Evolutionary conservation across 2,888 invertebrate species (phyloP).

Genomic region (Ischnura elegans): DNA sequence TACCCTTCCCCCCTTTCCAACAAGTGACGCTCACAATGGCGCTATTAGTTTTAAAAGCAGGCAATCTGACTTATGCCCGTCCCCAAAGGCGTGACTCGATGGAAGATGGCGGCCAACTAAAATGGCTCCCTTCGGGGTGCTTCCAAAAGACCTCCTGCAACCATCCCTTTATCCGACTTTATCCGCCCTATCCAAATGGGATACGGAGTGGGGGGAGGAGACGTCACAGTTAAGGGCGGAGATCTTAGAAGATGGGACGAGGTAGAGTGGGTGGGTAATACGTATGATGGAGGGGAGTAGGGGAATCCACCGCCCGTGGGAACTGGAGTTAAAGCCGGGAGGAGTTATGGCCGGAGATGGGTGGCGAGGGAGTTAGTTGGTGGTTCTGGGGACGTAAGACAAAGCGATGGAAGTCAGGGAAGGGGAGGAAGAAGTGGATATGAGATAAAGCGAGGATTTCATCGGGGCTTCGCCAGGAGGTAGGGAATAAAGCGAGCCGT

Average conservation of each 20-base stretch:
- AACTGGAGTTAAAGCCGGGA: not conserved
- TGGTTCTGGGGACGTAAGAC: not conserved
- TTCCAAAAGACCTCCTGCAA: slow-evolving; percentile 19
- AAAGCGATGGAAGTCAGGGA: not conserved
- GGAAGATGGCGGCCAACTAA: slow-evolving; percentile 61
- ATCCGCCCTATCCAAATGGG: not conserved
- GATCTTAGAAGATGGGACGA: too few relatives aligned
- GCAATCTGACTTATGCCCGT: slow-evolving; percentile 68
- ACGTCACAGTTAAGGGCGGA: slow-evolving; percentile 25
- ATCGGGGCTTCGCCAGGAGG: not conserved
- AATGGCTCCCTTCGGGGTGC: slow-evolving; percentile 48
- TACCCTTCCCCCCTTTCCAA: slow-evolving; percentile 40
- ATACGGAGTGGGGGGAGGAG: slow-evolving; percentile 34
- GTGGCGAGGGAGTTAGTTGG: not conserved
- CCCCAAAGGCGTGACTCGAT: slow-evolving; percentile 68
- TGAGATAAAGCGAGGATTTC: not conserved
- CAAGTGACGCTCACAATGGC: slow-evolving; percentile 59
- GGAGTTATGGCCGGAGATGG: slow-evolving; percentile 6
- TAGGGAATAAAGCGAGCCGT: not conserved
- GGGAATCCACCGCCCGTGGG: not conserved
- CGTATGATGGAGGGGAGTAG: not conserved
- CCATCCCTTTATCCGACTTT: not conserved
- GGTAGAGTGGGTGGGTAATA: too few relatives aligned
- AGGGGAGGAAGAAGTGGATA: too few relatives aligned
- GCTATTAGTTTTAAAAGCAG: slow-evolving; percentile 61